Base-by-base conservation (phyloP, 2,113 vertebrate species). In the Bujurquina vittata region DNA sequence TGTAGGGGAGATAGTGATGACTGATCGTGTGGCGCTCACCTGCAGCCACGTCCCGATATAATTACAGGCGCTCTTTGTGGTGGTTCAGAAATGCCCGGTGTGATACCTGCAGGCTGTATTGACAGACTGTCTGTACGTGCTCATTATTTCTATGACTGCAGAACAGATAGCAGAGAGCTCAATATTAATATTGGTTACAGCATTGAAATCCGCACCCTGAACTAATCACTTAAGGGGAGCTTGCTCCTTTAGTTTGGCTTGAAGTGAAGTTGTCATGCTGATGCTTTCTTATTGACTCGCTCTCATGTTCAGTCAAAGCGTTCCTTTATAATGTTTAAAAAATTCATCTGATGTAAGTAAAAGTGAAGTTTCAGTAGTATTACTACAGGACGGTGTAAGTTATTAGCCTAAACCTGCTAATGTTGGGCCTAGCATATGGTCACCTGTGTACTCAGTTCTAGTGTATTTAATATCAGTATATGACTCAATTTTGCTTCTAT, bases 291-390 rank as follows among this genome's bases (percentile, higher is more conserved):
- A 20, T 52, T 20, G 33, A 4, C 23, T 33, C 74, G 15, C 18
- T 73, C 11, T 6, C 20, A 26, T 60, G 22, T 65, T 75, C 59
- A 49, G 15, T 18, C 62, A 40, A 4, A 29, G 22, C 76, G 55
- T 40, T 55, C 20, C 15, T 18, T 55, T 62, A 1, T 7, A 57
- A 20, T 20, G 14, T 75, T 52, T 52, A 22, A 4, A 4, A 15
- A 67, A 77, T 52, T 0, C 59, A 61, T 74, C 4, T 37, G 37
- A 1, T 0, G 23, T 35, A 23, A 0, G 4, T 29, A 43, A 69
- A 52, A 49, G 43, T 52, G 40, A 69, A 69, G 20, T 4, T 69
- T 17, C 17, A 29, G 43, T 29, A 29, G 49, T 20, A 69, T 49
- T 20, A 12, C 43, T 46, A 46, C 9, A 46, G 14, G 43, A 46